Evolutionary conservation across 2,113 vertebrate species (phyloP), one percentile per base, ranked within the genome.

Genomic region (Buteo buteo): DNA sequence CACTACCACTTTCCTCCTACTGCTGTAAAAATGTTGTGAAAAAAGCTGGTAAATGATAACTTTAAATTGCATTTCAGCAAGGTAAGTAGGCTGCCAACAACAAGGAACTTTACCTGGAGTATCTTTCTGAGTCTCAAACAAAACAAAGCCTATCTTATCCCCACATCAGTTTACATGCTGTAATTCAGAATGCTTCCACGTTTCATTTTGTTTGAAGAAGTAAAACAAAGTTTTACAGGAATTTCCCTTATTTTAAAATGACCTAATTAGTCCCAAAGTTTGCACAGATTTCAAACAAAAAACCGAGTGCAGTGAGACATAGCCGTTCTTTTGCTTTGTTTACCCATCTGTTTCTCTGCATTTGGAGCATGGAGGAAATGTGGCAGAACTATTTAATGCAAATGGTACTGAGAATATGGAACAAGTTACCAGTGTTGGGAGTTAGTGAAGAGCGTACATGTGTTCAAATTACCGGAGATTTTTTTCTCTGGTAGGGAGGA

Each of bases 401-500:
- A 80, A 82, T 62, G 40, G 73, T 36, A 66, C 66, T 42, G 84
- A 34, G 84, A 85, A 88, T 93, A 81, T 88, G 96, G 95, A 97
- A 96, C 82, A 71, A 92, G 95, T 96, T 96, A 95, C 78, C 71
- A 32, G 45, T 28, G 66, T 2, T 29, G 10, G 66, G 80, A 92
- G 83, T 7, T 73, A 13, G 70, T 3, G 62, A 91, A 54, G 34
- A 62, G 70, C 57, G 1, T 77, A 93, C 91, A 83, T 31, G 71
- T 95, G 95, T 93, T 94, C 87, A 50, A 91, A 96, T 94, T 94
- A 91, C 93, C 2, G 3, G 79, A 90, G 94, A 94, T 94, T 94
- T 96, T 79, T 88, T 93, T 28, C 91, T 94, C 71, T 80, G 50
- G 26, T 78, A 59, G 55, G 64, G 45, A 94, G 89, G 87, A 96